Evolutionary conservation across 2,113 vertebrate species (phyloP).

Genomic region (Vulpes lagopus): DNA sequence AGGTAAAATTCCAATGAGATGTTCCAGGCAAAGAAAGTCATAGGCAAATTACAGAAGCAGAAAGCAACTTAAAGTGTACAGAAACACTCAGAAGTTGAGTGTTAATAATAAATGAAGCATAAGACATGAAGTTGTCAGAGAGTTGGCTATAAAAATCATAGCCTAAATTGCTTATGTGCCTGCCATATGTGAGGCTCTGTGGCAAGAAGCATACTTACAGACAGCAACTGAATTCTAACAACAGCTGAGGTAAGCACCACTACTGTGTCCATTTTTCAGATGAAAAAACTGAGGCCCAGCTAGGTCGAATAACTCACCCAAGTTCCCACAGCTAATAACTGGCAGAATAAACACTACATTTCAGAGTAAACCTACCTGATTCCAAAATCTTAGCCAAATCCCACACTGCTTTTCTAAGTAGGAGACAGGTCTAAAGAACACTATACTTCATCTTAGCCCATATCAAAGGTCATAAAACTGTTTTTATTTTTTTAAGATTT

Average conservation of each 20-base stretch:
- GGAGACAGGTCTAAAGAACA: background rate
- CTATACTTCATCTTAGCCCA: background rate
- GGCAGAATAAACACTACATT: background rate
- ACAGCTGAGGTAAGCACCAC: background rate
- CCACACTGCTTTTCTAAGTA: background rate
- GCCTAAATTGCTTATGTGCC: background rate
- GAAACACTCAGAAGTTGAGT: slow-evolving; percentile 36
- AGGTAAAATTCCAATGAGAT: slow-evolving; percentile 40
- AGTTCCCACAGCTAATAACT: background rate
- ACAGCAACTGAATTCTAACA: slow-evolving; percentile 43
- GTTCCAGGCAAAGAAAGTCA: slow-evolving; percentile 38
- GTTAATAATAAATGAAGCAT: slow-evolving; percentile 68
- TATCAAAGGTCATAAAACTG: background rate
- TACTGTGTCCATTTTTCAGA: slow-evolving; percentile 2
- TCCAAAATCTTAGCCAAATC: slow-evolving; percentile 16
- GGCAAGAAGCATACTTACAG: background rate
- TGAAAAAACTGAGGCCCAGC: background rate
- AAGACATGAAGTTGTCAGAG: slow-evolving; percentile 6
- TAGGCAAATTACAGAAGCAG: slow-evolving; percentile 6
- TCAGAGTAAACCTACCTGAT: background rate
- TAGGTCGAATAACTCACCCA: background rate
- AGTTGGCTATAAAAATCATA: slow-evolving; percentile 32
- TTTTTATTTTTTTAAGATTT: background rate
- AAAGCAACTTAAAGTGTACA: slow-evolving; percentile 36
- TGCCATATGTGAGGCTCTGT: background rate